A percentile compares a stretch with the other conserved stretches of the same genome.
phyloP scores from a whole-genome alignment of 2,888 invertebrate species.

The Sepiola atlantica region DNA sequence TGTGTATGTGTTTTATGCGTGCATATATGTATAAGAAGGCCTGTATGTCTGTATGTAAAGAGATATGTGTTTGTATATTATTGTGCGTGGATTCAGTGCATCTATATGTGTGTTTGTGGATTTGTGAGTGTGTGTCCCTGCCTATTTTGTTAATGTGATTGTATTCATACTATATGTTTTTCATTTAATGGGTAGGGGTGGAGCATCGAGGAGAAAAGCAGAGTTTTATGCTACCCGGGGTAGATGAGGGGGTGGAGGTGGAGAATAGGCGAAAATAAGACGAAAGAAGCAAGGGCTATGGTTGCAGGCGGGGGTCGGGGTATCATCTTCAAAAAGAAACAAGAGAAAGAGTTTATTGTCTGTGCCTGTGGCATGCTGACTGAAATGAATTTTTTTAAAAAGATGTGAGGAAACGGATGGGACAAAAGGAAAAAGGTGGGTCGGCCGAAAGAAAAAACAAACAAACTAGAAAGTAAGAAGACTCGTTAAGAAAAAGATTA shows the following conservation, averaged over 20 bases:
- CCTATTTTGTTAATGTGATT: background rate
- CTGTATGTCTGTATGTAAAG: too few relatives aligned
- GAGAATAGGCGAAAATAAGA: background rate
- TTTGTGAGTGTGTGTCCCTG: background rate
- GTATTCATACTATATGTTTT: background rate
- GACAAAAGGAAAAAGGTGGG: background rate
- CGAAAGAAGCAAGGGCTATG: too few relatives aligned
- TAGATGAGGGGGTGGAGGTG: background rate
- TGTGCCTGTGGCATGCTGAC: conserved; percentile 15
- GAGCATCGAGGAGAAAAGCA: background rate
- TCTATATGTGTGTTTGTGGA: background rate
- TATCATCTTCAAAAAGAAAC: conserved; percentile 32
- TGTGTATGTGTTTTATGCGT: too few relatives aligned
- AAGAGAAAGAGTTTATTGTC: background rate
- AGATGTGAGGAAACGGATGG: background rate
- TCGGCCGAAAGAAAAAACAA: background rate
- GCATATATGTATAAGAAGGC: too few relatives aligned
- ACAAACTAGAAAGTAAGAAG: background rate
- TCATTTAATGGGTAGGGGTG: background rate
- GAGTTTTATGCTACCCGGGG: background rate
- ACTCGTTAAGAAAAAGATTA: too few relatives aligned
- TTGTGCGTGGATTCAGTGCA: background rate
- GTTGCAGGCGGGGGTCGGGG: background rate
- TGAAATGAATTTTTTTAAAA: background rate
- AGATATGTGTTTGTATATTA: too few relatives aligned